Base-by-base conservation (phyloP, 1,140 invertebrate species). In the Diprion similis region DNA sequence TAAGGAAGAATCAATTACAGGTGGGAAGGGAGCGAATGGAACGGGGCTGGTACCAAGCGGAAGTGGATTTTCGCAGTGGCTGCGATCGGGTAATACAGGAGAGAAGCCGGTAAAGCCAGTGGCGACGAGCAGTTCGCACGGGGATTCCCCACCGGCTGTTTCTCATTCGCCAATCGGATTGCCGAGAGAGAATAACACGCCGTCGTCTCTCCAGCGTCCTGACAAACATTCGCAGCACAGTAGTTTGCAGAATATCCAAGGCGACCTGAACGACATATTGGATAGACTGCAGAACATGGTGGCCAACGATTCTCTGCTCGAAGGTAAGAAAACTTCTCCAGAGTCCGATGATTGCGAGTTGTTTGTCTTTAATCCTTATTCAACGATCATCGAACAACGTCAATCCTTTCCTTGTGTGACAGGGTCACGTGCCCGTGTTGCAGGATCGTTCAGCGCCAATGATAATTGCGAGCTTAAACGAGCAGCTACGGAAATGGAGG, bases 221-320 rank as follows among this genome's bases (percentile, higher is more conserved):
- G 86, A 86, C 73, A 88, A 87, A 69, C 83, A 86, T 75, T 87
- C 85, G 67, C 85, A 86, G 69, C 85, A 87, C 45, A 87, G 86
- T 75, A 88, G 87, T 70, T 78, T 89, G 48, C 85, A 89, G 79
- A 88, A 89, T 81, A 86, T 90, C 78, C 88, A 89, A 81, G 86
- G 86, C 19, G 89, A 89, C 81, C 78, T 90, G 15, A 89, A 89
- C 77, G 87, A 89, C 76, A 90, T 89, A 75, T 79, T 90, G 70
- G 87, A 89, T 73, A 87, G 87, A 78, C 79, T 90, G 66, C 89
- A 89, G 81, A 88, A 89, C 80, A 88, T 90, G 86, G 86, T 90
- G 15, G 84, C 88, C 17, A 88, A 88, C 66, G 88, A 89, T 64
- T 88, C 81, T 77, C 79, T 84, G 70, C 80, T 86, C 4, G 86